Percentiles rank a stretch among this genome's conserved stretches.
Evolutionary conservation across 2,888 invertebrate genomes (phyloP).

Genomic region (Polylopha cassiicola): DNA sequence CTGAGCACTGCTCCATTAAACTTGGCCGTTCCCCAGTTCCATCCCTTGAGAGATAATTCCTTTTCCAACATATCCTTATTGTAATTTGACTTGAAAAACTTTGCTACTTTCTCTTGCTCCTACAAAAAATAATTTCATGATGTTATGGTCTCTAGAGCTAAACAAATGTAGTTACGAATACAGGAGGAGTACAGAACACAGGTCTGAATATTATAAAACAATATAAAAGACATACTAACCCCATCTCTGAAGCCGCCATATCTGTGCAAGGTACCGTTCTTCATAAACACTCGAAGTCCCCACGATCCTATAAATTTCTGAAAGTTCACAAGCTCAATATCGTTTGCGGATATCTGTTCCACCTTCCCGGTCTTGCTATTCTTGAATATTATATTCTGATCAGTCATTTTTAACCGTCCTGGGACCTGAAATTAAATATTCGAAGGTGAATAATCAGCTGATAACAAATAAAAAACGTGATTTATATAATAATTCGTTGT

Average conservation of each 20-base stretch:
- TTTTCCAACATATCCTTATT: slow-evolving; percentile 91
- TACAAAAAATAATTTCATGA: slow-evolving; percentile 45
- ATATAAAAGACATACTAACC: slow-evolving; percentile 62
- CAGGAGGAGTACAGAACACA: neutral
- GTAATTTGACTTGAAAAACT: slow-evolving; percentile 91
- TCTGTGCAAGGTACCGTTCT: slow-evolving; percentile 92
- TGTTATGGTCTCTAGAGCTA: slow-evolving; percentile 2
- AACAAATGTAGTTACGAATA: neutral
- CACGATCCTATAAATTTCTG: slow-evolving; percentile 93
- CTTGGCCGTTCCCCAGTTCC: slow-evolving; percentile 99
- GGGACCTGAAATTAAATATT: slow-evolving; percentile 80
- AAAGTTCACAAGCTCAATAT: slow-evolving; percentile 94
- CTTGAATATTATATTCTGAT: slow-evolving; percentile 93
- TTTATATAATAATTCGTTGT: slow-evolving; percentile 34
- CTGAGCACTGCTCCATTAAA: slow-evolving; percentile 92
- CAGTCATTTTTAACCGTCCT: slow-evolving; percentile 94
- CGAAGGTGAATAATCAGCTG: slow-evolving; percentile 31
- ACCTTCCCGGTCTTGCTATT: slow-evolving; percentile 98
- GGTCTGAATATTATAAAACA: neutral
- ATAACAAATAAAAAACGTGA: slow-evolving; percentile 17
- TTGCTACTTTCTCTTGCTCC: slow-evolving; percentile 95
- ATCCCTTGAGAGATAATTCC: slow-evolving; percentile 96
- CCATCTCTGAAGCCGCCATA: slow-evolving; percentile 96
- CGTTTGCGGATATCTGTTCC: slow-evolving; percentile 89
- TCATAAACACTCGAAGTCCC: slow-evolving; percentile 92